Evolutionary conservation across 2,888 invertebrate species (phyloP).

Genomic region (Heterodera filipjevi): DNA sequence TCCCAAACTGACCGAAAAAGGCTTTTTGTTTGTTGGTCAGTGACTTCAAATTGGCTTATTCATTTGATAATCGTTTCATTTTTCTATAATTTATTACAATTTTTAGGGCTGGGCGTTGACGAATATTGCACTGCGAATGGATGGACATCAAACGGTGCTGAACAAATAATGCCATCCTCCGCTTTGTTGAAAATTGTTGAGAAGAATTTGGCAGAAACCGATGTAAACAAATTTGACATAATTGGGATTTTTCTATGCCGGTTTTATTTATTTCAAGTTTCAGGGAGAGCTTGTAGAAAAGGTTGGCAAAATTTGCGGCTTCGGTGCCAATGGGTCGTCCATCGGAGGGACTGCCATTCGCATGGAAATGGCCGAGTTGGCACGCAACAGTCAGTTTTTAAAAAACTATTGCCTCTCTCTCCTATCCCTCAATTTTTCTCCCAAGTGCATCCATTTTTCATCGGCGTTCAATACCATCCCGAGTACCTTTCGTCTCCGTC

Average conservation of each 20-base stretch:
- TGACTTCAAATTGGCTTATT: too few relatives aligned
- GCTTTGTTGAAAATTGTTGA: constrained; percentile 51
- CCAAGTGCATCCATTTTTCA: constrained; percentile 83
- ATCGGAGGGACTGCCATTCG: constrained; percentile 69
- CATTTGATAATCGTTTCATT: neutral
- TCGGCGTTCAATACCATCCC: constrained; percentile 95
- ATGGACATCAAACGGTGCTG: constrained; percentile 28
- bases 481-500: constrained; percentile 80
- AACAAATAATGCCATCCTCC: constrained; percentile 48
- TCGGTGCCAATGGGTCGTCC: constrained; percentile 52
- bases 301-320: constrained; percentile 55
- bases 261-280: neutral
- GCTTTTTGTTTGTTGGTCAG: constrained; percentile 80
- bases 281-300: constrained; percentile 49
- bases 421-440: constrained; percentile 35
- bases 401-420: neutral
- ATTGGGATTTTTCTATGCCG: too few relatives aligned
- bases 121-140: constrained; percentile 68
- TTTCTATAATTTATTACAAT: neutral
- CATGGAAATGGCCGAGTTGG: constrained; percentile 89
- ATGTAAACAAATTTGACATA: neutral
- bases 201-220: constrained; percentile 17
- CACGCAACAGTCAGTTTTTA: constrained; percentile 19
- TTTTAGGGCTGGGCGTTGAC: constrained; percentile 67
- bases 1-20: constrained; percentile 77